Base-by-base conservation (phyloP, 92 coral and sea anemone species). In the Diadumene lineata region DNA sequence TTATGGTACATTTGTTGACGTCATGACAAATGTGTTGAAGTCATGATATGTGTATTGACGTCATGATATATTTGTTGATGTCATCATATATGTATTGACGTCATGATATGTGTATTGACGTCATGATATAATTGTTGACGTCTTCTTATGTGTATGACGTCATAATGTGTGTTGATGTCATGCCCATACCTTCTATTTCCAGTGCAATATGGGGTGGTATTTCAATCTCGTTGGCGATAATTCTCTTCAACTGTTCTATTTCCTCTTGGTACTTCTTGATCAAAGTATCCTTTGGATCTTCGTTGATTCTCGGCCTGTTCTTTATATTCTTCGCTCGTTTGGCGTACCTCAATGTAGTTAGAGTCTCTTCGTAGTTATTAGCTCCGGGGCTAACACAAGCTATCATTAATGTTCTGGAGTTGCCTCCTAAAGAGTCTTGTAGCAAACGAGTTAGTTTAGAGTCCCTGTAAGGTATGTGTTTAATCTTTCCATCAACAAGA, bases 351-450 rank as follows among this genome's bases (percentile, higher is more conserved):
- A 89, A 72, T 0, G 94, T 89, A 25, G 92, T 89, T 33, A 89
- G 50, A 1, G 94, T 89, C 43, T 89, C 94, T 11, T 89, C 94
- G 57, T 89, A 89, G 51, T 89, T 89, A 63, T 89, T 89, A 31
- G 73, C 82, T 0, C 94, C 94, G 0, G 94, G 94, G 69, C 94
- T 89, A n/a, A 89, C 79, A 33, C 94, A 89, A 10, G 94, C 94
- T 16, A 89, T 82, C 94, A 89, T 89, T 31, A 89, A 56, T 34
- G 94, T 89, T 50, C 73, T 88, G 31, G 97, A 91, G 58, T 88
- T 91, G 7, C 97, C 97, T 0, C 97, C 97, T 2, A 91, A 71
- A 7, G 97, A 91, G 60, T 91, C 97, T 34, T 91, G 97, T 44
- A 91, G 67, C 50, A 91, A 69, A 23, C 97, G 65, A 33, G 97